Base-by-base conservation (phyloP, 1,140 invertebrate genomes). In the Trichomalopsis sarcophagae region DNA sequence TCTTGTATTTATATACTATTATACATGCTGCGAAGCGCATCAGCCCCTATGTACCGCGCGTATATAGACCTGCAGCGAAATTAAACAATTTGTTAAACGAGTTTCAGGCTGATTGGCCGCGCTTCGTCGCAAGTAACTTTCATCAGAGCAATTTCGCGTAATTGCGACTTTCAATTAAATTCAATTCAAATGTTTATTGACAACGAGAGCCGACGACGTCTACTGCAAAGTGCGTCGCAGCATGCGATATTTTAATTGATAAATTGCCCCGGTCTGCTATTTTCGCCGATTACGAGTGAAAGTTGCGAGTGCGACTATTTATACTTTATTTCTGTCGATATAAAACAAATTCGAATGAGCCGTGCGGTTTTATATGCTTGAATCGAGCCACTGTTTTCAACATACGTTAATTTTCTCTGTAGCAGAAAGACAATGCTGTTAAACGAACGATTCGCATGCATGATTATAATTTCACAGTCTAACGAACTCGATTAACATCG, bases 401-500 rank as follows among this genome's bases (percentile, higher is more conserved):
- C 27, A 2, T 27, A 27, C 27, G 27, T 27, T 27, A 27, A 27
- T 27, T 27, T 27, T 27, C 27, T 27, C 27, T 27, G 27, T 27
- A 27, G 27, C 33, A 36, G 33, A 44, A 44, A 44, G 40, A 11
- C 40, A 44, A 44, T 44, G 0, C 10, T 44, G 11, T 40, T 9
- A 0, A 40, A 40, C 36, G 36, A 40, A 40, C 40, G 40, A 44
- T 9, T 44, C 40, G 11, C 1, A 9, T 44, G 40, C 10, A 44
- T 44, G 10, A 1, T 7, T 9, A 44, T 44, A 83, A 83, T 69
- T 77, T 69, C 82, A 77, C 73, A 83, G 82, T 83, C 74, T 74
- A 83, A 30, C 23, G 77, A 83, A 77, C 62, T 69, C 82, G 77
- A 83, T 83, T 83, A 83, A 83, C 82, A 77, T 44, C 21, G 62